Evolutionary conservation across 23 tunicate species (phyloP).

Genomic region (Trididemnum clinides): DNA sequence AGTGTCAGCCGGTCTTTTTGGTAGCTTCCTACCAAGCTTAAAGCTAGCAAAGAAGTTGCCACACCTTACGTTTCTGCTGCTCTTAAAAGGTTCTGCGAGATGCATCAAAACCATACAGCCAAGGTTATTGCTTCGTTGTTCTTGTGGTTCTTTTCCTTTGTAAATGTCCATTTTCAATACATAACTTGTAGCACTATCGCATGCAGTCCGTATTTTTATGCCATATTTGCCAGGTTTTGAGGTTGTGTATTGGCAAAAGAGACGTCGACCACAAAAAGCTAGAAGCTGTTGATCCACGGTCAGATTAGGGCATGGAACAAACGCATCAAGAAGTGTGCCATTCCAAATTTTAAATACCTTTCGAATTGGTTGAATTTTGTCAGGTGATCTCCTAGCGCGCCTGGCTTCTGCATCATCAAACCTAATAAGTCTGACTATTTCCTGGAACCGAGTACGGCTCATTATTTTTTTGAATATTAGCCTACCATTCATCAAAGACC

Average conservation of each 20-base stretch:
- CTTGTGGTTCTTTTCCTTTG: no score
- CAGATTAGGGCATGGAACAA: background rate
- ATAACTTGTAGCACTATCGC: background rate
- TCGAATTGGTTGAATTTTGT: no score
- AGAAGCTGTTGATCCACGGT: background rate
- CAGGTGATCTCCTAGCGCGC: background rate
- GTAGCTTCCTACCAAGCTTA: background rate
- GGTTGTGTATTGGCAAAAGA: background rate
- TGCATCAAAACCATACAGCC: background rate
- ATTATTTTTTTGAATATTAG: constrained; percentile 6
- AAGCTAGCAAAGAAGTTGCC: background rate
- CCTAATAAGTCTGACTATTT: background rate
- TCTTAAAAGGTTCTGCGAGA: constrained; percentile 1
- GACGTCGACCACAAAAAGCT: no score
- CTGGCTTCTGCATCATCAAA: background rate
- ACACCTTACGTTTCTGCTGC: background rate
- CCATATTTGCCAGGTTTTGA: constrained; percentile 16
- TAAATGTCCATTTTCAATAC: no score
- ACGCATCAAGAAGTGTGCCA: background rate
- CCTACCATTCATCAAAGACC: no score
- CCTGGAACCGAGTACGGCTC: no score
- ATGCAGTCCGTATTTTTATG: background rate
- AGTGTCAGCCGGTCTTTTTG: background rate
- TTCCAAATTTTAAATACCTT: no score
- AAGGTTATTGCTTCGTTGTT: no score